phyloP scores from a whole-genome alignment of 1,140 invertebrate species.

The Sitodiplosis mosellana region DNA sequence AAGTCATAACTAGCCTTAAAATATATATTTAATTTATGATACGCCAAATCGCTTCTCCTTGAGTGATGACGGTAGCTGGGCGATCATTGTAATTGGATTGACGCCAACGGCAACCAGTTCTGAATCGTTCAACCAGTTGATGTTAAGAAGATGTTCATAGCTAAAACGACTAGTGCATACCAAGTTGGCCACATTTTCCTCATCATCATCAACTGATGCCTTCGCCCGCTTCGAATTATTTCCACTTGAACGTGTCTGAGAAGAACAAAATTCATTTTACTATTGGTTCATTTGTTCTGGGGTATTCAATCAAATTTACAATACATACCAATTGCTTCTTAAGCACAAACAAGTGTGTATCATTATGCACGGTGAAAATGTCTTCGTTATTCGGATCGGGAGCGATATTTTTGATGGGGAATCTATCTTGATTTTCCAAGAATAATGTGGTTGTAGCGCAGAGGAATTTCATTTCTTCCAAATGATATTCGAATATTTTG shows the following conservation, averaged over 20 bases:
- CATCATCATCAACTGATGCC: not conserved
- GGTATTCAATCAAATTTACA: not conserved
- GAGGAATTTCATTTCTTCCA: conserved; percentile 33
- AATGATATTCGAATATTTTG: conserved; percentile 50
- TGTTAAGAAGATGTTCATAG: conserved; percentile 35
- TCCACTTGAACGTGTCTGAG: not conserved
- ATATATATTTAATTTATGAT: not conserved
- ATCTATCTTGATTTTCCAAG: conserved; percentile 5
- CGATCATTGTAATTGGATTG: conserved; percentile 36
- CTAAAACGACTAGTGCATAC: too few species aligned
- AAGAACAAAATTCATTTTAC: too few species aligned
- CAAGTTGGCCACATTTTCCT: conserved; percentile 2
- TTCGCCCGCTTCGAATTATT: not conserved
- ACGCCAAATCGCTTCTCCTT: conserved; percentile 39
- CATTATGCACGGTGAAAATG: conserved; percentile 43
- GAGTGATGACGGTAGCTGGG: conserved; percentile 39
- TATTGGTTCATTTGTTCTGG: too few species aligned
- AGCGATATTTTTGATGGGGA: conserved; percentile 32
- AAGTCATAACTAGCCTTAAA: not conserved
- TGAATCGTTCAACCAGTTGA: conserved; percentile 32
- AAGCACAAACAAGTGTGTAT: conserved; percentile 39
- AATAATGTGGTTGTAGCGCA: conserved; percentile 23
- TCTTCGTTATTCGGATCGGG: conserved; percentile 35
- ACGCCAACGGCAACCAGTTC: conserved; percentile 50
- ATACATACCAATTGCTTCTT: conserved; percentile 8